Evolutionary conservation across 2,888 invertebrate genomes (phyloP), one percentile per base, ranked within the genome.

Genomic region (Lymantria monacha): DNA sequence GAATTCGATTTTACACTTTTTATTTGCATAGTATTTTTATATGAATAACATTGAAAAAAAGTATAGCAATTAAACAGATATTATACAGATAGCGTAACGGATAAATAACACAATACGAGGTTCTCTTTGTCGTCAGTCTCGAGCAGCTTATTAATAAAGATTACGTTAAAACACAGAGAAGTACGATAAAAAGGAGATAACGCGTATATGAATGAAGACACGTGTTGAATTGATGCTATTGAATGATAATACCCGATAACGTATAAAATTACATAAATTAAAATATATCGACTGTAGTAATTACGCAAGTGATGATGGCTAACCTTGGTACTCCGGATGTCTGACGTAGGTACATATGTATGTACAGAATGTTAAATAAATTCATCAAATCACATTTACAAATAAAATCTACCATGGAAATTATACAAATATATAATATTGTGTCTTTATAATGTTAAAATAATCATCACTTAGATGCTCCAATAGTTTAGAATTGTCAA

Each of bases 241-340:
- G 13, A 13, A 36, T 43, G 30, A 22, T 43, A 48, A 42, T 11
- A 30, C 15, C n/a, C 44, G 49, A 55, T 58, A 57, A 55, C 54
- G 57, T 49, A 60, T 49, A 63, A 60, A 60, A 51, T 53, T 53
- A 53, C 15, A 49, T 43, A 10, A 22, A 30, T 30, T 37, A 43
- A 22, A 43, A 37, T 48, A 37, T 43, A 48, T 13, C 9, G 14
- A 30, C 42, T 38, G 30, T 31, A 33, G 33, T 10, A 33, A 33
- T 33, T 33, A 33, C 33, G 10, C 33, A 8, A 3, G 33, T 33
- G 7, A 30, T 30, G 30, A 33, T 44, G 30, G 22, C 12, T 9
- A 30, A 11, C 46, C 46, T 46, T 46, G 31, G 8, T 9, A 3
- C 30, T 30, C 9, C 46, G 46, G 40, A 46, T 40, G 38, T 46